phyloP scores from a whole-genome alignment of 2,113 vertebrate species.

The Erpornis zantholeuca region DNA sequence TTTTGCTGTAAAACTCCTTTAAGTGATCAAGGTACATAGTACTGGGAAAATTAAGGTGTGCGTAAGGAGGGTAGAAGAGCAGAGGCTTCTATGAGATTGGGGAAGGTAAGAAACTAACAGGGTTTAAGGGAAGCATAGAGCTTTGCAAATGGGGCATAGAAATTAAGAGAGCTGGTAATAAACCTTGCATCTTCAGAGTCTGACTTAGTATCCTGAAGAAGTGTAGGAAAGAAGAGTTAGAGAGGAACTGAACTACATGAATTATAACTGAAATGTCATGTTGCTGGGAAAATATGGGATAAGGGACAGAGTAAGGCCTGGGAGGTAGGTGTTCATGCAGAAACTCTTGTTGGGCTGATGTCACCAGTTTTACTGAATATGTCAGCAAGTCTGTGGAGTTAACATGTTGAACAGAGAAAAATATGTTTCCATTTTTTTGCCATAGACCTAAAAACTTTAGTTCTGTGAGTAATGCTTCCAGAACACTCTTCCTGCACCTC shows the following conservation, averaged over 20 bases:
- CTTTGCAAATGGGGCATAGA: neutral
- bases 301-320: neutral
- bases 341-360: neutral
- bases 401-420: neutral
- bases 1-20: neutral
- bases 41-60: neutral
- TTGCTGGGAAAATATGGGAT: neutral
- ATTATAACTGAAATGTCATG: neutral
- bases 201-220: neutral
- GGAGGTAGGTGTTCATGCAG: neutral
- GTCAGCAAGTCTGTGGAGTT: neutral
- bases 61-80: neutral
- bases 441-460: neutral
- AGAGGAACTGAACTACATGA: neutral
- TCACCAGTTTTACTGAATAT: neutral
- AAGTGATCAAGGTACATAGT: neutral
- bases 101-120: fast-evolving
- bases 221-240: neutral
- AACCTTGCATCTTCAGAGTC: neutral
- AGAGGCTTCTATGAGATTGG: neutral
- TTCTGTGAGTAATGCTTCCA: neutral
- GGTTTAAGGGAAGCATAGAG: neutral
- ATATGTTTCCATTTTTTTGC: neutral
- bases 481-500: neutral
- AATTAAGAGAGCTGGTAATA: neutral